A percentile compares a stretch with the other conserved stretches of the same genome.
Evolutionary conservation across 2,113 vertebrate genomes (phyloP).

Genomic region (Thermophis baileyi): DNA sequence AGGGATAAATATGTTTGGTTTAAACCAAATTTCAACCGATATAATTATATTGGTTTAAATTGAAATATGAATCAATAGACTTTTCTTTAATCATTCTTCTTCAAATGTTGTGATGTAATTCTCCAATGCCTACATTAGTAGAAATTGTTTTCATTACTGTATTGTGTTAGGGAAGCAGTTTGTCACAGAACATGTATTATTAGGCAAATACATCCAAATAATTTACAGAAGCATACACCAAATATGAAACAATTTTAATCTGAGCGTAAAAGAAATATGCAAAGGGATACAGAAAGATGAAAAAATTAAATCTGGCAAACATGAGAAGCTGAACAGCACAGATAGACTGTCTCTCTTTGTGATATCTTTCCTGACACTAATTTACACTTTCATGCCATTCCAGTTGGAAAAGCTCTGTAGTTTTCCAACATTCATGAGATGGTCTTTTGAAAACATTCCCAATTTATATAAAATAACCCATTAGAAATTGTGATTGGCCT

Average conservation of each 20-base stretch:
- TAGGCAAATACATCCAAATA: background rate
- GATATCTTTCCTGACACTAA: background rate
- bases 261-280: background rate
- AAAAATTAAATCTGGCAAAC: background rate
- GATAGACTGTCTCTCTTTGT: background rate
- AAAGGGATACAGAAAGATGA: background rate
- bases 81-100: background rate
- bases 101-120: background rate
- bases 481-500: too few species aligned
- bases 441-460: too few species aligned
- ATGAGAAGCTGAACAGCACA: background rate
- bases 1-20: background rate
- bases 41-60: too few species aligned
- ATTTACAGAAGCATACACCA: background rate
- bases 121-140: background rate
- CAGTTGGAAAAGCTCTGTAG: too few species aligned
- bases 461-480: too few species aligned
- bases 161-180: background rate
- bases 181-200: background rate
- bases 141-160: background rate
- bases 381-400: background rate
- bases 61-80: background rate
- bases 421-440: too few species aligned
- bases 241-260: background rate
- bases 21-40: too few species aligned